Base-by-base conservation (phyloP, 2,113 vertebrate species). In the Tilapia sparmanii region DNA sequence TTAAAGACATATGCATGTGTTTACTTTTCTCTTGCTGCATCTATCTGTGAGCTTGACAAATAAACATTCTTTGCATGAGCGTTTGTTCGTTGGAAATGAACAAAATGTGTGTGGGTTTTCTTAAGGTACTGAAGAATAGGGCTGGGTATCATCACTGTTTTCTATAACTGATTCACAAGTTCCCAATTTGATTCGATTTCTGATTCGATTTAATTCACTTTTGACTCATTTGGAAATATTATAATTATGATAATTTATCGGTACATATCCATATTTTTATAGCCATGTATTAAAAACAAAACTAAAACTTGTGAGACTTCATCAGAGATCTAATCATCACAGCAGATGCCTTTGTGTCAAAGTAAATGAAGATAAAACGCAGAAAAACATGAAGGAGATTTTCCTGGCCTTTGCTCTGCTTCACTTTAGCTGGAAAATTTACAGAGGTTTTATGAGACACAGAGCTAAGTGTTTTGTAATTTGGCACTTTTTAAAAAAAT, bases 331-430 rank as follows among this genome's bases (percentile, higher is more conserved):
- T 53, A 53, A 53, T 53, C 9, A 53, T 53, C 50, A 2, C 50
- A 53, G 19, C 19, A 53, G 50, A 53, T 53, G 1, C 19, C 9
- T 53, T 53, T 53, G 19, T 53, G 50, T 53, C 50, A 53, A n/a
- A 0, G 16, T 50, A 50, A 50, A 1, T 50, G 8, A 53, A 19
- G 9, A 53, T 10, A n/a, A 50, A 19, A 19, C 2, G 8, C 47
- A 53, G 50, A 53, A 53, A 52, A 50, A 3, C 40, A 42, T 6
- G 40, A 7, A 35, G 13, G 6, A 15, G 6, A 42, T 42, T 42
- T 42, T 42, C 38, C 38, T 40, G 38, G 10, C 10, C 10, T 40
- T 40, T 40, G 15, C 15, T n/a, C n/a, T n/a, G n/a, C n/a, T n/a
- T n/a, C n/a, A n/a, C n/a, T n/a, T n/a, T n/a, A n/a, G n/a, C n/a